Evolutionary conservation across 2,888 invertebrate species (phyloP).

Genomic region (Meteorus cinctellus): DNA sequence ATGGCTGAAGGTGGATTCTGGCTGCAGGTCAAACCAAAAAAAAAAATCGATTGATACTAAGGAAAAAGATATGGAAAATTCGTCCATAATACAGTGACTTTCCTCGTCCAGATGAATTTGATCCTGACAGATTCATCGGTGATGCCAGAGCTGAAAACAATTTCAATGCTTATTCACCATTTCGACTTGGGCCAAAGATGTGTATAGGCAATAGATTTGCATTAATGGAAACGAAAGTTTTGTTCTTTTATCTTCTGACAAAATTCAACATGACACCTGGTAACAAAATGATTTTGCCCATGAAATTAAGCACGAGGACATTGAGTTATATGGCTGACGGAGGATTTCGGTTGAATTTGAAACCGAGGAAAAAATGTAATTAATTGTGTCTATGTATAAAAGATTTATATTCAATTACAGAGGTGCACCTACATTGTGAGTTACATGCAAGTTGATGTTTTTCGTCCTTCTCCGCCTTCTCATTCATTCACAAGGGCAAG

Average conservation of each 20-base stretch:
- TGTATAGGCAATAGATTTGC: conserved; percentile 68
- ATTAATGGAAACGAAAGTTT: conserved; percentile 51
- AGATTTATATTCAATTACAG: too few relatives aligned
- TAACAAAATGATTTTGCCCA: conserved; percentile 49
- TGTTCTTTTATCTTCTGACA: conserved; percentile 51
- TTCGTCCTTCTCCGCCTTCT: too few relatives aligned
- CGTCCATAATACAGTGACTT: too few relatives aligned
- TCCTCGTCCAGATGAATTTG: too few relatives aligned
- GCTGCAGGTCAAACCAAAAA: conserved; percentile 45
- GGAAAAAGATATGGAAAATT: too few relatives aligned
- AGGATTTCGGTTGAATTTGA: conserved; percentile 54
- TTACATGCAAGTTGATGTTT: too few relatives aligned
- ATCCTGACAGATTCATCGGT: conserved; percentile 73
- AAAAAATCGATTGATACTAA: too few relatives aligned
- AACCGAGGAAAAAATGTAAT: conserved; percentile 50
- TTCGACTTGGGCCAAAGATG: conserved; percentile 69
- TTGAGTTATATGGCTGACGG: conserved; percentile 46
- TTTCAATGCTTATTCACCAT: conserved; percentile 57
- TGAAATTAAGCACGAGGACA: conserved; percentile 34
- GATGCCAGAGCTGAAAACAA: conserved; percentile 69
- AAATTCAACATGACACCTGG: conserved; percentile 50
- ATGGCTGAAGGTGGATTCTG: conserved; percentile 54
- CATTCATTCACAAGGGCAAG: too few relatives aligned
- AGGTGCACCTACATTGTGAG: too few relatives aligned
- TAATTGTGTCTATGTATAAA: too few relatives aligned